Percentiles rank a stretch among this genome's conserved stretches.
Conservation (phyloP, 2,888 invertebrate genomes). For the Drosophila birchii region DNA sequence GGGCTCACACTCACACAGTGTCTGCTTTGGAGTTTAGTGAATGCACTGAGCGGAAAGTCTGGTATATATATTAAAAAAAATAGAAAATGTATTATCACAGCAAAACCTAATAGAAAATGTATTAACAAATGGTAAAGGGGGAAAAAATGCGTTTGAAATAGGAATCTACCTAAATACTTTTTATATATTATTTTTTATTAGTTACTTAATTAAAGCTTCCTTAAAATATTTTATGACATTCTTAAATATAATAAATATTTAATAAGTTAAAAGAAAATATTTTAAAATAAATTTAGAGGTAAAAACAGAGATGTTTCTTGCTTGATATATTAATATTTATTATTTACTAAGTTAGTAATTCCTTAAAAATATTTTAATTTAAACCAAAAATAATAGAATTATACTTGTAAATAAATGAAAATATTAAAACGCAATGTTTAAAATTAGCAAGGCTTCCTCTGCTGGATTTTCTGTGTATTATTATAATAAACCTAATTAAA, state of each 20-base stretch:
- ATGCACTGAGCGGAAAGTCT: background rate
- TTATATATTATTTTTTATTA: background rate
- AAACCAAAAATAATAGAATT: no score
- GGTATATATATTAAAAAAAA: background rate
- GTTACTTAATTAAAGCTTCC: no score
- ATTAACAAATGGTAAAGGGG: no score
- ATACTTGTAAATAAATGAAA: no score
- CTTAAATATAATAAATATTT: background rate
- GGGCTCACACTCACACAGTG: background rate
- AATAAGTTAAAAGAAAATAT: background rate
- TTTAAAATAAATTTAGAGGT: background rate
- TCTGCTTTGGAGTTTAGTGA: background rate
- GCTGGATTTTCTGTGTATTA: no score
- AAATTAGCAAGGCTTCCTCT: no score
- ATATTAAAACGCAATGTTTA: no score
- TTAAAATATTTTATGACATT: background rate
- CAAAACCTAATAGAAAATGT: no score
- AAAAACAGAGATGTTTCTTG: background rate
- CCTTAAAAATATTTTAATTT: no score
- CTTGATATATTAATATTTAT: background rate
- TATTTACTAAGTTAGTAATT: no score
- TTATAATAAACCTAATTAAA: background rate
- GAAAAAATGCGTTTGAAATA: no score
- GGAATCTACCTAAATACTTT: no score
- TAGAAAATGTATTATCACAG: background rate